A percentile compares a stretch with the other conserved stretches of the same genome.
These are phyloP conservation scores for Cerastis leucographa DNA, from an alignment of 2,888 invertebrate genomes.

Conservation along the genomic window DNA sequence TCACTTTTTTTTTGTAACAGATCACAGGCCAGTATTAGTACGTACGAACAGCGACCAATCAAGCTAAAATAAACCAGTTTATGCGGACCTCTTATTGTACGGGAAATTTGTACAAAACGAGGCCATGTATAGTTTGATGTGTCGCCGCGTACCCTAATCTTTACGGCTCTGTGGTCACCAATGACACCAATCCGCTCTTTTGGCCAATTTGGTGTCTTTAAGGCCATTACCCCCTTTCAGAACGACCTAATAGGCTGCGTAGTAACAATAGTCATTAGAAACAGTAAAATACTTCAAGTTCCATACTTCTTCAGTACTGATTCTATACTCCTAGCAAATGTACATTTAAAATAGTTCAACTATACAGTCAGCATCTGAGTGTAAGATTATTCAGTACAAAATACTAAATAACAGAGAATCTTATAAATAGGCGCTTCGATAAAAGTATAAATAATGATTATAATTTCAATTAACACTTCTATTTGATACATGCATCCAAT, in stretches of 20 bases:
- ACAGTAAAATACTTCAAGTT: constrained; percentile 55
- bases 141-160: constrained; percentile 5
- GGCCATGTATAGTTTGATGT: too few species aligned
- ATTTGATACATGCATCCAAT: constrained; percentile 46
- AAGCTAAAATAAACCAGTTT: too few species aligned
- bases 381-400: constrained; percentile 59
- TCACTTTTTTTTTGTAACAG: constrained; percentile 31
- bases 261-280: constrained; percentile 52
- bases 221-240: constrained; percentile 11
- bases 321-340: constrained; percentile 39
- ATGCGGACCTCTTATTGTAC: too few species aligned
- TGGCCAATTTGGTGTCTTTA: constrained; percentile 16
- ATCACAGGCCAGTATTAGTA: constrained; percentile 7
- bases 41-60: too few species aligned
- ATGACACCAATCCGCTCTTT: constrained; percentile 4
- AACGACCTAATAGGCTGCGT: constrained; percentile 28
- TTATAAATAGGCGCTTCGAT: constrained; percentile 60
- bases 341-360: constrained; percentile 48
- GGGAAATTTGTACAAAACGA: too few species aligned
- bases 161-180: constrained; percentile 15
- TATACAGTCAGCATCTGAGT: constrained; percentile 35
- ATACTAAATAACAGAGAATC: constrained; percentile 59
- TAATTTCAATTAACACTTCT: constrained; percentile 56
- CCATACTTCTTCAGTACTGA: constrained; percentile 42
- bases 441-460: constrained; percentile 59